Evolutionary conservation across 2,797 vertebrate genomes (phyloP), one percentile per base, ranked within the genome.

Genomic region (Carapus acus): DNA sequence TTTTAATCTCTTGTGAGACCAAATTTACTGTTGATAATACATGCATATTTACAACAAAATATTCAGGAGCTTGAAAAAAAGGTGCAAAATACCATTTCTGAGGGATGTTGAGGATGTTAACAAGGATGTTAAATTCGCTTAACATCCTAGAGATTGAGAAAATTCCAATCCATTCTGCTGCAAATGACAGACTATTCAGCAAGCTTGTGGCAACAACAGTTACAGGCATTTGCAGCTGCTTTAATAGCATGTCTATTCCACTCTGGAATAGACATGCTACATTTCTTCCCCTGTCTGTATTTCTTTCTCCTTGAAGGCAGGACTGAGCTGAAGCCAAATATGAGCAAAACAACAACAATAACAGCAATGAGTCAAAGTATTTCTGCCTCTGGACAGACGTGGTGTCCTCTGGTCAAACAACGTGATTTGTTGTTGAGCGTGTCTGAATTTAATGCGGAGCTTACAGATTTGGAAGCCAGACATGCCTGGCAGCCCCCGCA

Each of bases 401-500:
- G 6, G 45, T 53, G 43, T 69, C 58, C 46, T 15, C 58, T 55
- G 59, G 71, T 70, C 74, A 76, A 73, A 80, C 65, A 66, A 42
- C 11, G 64, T 62, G 38, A 47, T 65, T 62, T 74, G 77, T 65
- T 73, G 70, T 67, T 47, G 60, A 75, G 75, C 68, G 68, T 56
- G 64, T 68, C 64, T 73, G 69, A 72, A 77, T 81, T 80, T 80
- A 75, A 81, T 79, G 80, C 79, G 79, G 71, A 81, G 69, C 73
- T 79, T 82, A 79, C 67, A 66, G 70, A 70, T 76, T 78, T 83
- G 79, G 79, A 72, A 64, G 75, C 72, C 58, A 24, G 69, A 67
- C 54, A 69, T 33, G 42, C 45, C 71, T 59, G 41, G 49, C 51
- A 54, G 22, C 34, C 57, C 15, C 42, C 62, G n/a, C n/a, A n/a